Base-by-base conservation (phyloP, 2,888 invertebrate genomes). In the Bellardia bayeri region DNA sequence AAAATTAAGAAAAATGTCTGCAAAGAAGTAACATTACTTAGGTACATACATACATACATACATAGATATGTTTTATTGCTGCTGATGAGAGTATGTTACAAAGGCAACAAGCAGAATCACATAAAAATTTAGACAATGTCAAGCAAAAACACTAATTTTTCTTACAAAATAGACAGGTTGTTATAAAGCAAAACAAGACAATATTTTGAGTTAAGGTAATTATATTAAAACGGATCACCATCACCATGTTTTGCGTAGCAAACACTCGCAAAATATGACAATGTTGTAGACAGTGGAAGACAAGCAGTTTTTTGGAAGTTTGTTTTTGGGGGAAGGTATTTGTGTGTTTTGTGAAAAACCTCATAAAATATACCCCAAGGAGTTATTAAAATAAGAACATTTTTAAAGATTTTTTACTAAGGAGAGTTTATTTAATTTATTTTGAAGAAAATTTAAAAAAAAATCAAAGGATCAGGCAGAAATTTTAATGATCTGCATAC, bases 1-100 rank as follows among this genome's bases (percentile, higher is more conserved):
- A 71, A 76, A 84, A 84, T 84, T 84, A 78, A 84, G 81, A 87
- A 76, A 81, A 87, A 74, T 87, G 81, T 81, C 72, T 72, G 14
- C 13, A 40, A 61, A 54, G n/a, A 45, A 69, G 63, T 63, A 63
- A 63, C 23, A 69, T 61, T 11, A 23, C 23, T 1, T 23, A 23
- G 0, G 23, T 23, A 23, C 23, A 23, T 23, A n/a, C n/a, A n/a
- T n/a, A n/a, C n/a, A n/a, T n/a, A n/a, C n/a, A 23, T 23, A 23
- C 23, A 23, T 23, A 23, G 1, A 49, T 13, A 49, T 72, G 49
- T 64, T 72, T 64, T 42, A 61, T 30, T 37, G 13, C 3, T 14
- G 8, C 11, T 42, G 16, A n/a, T 66, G 3, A 23, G 16, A n/a
- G 16, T 37, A 37, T 37, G 37, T 37, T 37, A 0, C 6, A 37